Base-by-base conservation (phyloP, 2,888 invertebrate genomes). In the Epistrophe grossulariae region DNA sequence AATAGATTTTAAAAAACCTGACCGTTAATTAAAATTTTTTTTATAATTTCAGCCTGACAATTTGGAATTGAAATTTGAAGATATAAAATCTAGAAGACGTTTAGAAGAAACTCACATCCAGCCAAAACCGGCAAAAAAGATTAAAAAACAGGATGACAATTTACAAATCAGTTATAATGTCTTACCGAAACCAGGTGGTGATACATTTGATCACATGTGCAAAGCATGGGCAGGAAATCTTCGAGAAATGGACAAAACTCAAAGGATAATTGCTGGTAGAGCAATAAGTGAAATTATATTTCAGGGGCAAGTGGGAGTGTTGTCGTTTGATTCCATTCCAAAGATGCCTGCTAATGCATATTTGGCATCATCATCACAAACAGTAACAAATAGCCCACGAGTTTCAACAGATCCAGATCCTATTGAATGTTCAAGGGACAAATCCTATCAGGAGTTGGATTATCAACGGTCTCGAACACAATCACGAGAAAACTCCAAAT, bases 231-330 rank as follows among this genome's bases (percentile, higher is more conserved):
- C 66, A 15, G 45, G 45, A 48, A 43, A 66, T 66, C 28, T 66
- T 0, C 66, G 66, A 2, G 66, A 66, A 28, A 48, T 66, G 66
- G 31, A 17, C 48, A 45, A 45, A 66, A 0, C 0, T 17, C 66
- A 66, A 31, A 45, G 66, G 0, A 66, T 66, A 6, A 48, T 66
- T 13, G 66, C 66, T 66, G 66, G 8, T 1, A 45, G 66, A 31
- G 45, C 66, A 17, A 66, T 66, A 2, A 66, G 66, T 66, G 66
- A 66, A 66, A 66, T 66, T 31, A 48, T 66, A 31, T 66, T 66
- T 48, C 66, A 66, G 48, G 66, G 48, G 0, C 66, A 66, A 48
- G 5, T 66, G 1, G 66, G 66, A 17, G 48, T 48, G 7, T 48
- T 66, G 9, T 48, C 66, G n/a, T 28, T 48, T 8, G 66, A 66